These are phyloP conservation scores for Accipiter virgatus DNA, from an alignment of 2,113 vertebrate genomes.

Conservation along the genomic window DNA sequence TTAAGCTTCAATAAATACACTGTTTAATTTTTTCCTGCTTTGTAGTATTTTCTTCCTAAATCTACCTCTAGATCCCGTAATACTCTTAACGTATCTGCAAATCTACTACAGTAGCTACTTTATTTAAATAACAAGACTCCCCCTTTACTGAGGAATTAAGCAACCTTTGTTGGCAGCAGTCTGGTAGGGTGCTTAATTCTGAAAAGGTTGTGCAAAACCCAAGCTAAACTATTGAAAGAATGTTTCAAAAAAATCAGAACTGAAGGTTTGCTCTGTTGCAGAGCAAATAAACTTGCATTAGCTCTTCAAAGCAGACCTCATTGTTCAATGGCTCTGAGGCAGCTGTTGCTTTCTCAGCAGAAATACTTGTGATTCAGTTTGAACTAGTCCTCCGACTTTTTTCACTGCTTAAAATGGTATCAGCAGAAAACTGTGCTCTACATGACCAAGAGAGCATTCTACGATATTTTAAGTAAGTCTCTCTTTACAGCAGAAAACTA, in stretches of 20 bases:
- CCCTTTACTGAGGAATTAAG: constrained; percentile 72
- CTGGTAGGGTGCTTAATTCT: constrained; percentile 69
- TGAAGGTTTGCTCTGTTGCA: constrained; percentile 30
- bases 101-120: constrained; percentile 75
- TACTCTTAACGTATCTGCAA: constrained; percentile 74
- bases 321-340: constrained; percentile 25
- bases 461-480: not conserved
- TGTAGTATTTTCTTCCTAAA: constrained; percentile 63
- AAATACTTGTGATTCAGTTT: not conserved
- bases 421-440: not conserved
- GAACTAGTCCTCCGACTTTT: not conserved
- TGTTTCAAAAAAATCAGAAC: constrained; percentile 49
- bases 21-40: constrained; percentile 67
- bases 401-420: not conserved
- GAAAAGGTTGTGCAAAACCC: constrained; percentile 52
- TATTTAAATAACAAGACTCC: constrained; percentile 70
- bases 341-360: constrained; percentile 29
- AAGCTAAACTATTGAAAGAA: constrained; percentile 70
- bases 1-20: constrained; percentile 48
- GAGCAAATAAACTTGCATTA: constrained; percentile 51
- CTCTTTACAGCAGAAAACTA: not conserved
- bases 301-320: constrained; percentile 35
- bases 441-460: not conserved
- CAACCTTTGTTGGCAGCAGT: constrained; percentile 46
- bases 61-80: constrained; percentile 69